Evolutionary conservation across 2,888 invertebrate species (phyloP).

Genomic region (Tetranychus piercei): DNA sequence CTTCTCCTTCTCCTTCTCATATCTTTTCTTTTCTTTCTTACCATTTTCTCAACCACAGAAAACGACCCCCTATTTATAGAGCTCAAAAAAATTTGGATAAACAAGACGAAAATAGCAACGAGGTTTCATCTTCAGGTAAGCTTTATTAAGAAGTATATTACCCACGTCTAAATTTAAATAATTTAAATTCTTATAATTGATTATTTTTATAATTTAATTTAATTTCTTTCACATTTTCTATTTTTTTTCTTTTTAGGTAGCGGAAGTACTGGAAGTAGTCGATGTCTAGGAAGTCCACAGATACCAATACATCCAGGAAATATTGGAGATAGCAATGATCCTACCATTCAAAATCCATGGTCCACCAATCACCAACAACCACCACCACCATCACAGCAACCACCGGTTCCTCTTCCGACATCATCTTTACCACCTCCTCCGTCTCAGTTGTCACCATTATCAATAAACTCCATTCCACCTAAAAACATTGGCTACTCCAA

Average conservation of each 20-base stretch:
- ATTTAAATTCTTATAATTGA: not conserved
- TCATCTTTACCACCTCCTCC: not conserved
- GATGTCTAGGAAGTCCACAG: constrained; percentile 8
- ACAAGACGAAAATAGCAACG: constrained; percentile 17
- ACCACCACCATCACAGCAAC: not conserved
- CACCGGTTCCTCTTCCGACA: not conserved
- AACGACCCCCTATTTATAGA: constrained; percentile 18
- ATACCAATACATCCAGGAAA: not conserved
- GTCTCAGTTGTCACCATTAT: not conserved
- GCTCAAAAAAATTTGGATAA: constrained; percentile 19
- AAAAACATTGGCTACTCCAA: constrained; percentile 14
- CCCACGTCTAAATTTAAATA: not conserved
- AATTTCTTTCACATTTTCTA: not conserved
- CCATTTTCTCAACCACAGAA: constrained; percentile 6
- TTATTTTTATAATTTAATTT: not conserved
- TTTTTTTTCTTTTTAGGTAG: not conserved
- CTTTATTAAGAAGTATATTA: not conserved
- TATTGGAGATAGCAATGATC: not conserved
- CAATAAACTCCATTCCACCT: not conserved
- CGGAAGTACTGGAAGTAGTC: constrained; percentile 12
- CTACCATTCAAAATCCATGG: not conserved
- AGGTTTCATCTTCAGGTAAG: constrained; percentile 10
- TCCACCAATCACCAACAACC: not conserved
- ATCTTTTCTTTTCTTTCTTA: not conserved
- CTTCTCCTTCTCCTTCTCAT: not conserved